Evolutionary conservation across 1,140 invertebrate species (phyloP).

Genomic region (Drosophila punjabiensis): DNA sequence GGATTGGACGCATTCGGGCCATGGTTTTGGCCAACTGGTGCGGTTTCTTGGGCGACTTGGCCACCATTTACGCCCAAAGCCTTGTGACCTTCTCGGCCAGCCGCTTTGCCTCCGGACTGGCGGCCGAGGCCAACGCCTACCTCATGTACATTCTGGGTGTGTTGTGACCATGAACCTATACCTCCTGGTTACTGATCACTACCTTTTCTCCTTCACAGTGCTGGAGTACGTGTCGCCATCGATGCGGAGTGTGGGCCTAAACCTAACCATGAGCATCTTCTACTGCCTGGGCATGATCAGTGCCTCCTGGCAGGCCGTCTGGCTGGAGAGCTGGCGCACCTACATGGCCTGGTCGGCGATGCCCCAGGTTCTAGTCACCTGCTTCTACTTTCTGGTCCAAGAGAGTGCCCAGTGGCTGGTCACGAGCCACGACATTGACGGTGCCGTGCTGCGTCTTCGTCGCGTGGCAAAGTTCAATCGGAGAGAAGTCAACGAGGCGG

Average conservation of each 20-base stretch:
- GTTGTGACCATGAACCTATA: neutral
- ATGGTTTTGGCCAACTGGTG: conserved; percentile 86
- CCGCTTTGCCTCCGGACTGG: conserved; percentile 86
- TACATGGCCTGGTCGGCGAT: conserved; percentile 86
- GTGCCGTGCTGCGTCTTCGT: conserved; percentile 86
- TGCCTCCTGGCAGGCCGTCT: conserved; percentile 86
- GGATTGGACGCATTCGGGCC: conserved; percentile 86
- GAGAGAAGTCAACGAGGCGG: conserved; percentile 77
- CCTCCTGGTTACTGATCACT: conserved; percentile 52
- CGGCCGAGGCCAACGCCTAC: conserved; percentile 87
- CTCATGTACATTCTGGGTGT: conserved; percentile 88
- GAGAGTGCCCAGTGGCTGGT: conserved; percentile 85
- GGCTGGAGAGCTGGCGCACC: conserved; percentile 85
- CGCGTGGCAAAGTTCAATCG: conserved; percentile 87
- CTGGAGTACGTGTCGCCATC: conserved; percentile 87
- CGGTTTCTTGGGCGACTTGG: conserved; percentile 86
- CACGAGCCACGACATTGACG: conserved; percentile 86
- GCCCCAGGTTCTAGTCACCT: conserved; percentile 84
- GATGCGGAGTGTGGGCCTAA: conserved; percentile 86
- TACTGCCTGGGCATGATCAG: conserved; percentile 86
- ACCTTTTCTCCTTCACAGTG: conserved; percentile 61
- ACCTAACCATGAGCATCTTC: conserved; percentile 87
- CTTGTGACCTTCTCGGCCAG: conserved; percentile 85
- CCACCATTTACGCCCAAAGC: conserved; percentile 85
- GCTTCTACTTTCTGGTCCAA: conserved; percentile 86